Evolutionary conservation across 2,888 invertebrate species (phyloP), one percentile per base, ranked within the genome.

Genomic region (Sympetrum striolatum): DNA sequence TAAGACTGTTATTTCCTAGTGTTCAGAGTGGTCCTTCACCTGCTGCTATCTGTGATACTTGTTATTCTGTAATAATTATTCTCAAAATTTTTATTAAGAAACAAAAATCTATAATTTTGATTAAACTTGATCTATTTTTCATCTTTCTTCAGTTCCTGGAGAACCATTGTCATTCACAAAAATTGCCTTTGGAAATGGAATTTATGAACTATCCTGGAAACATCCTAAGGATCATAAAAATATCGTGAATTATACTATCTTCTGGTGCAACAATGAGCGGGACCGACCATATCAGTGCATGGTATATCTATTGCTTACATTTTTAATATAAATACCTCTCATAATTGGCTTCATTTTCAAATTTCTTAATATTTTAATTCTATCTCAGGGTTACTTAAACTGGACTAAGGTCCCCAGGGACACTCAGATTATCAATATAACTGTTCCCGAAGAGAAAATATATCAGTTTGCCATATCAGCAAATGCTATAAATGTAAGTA

Each of bases 401-500:
- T 96, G 96, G 95, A 94, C 94, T 31, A 94, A 94, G 90, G 95
- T 96, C 6, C 92, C 95, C 2, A 93, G 94, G 92, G 93, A 95
- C 93, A 94, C 94, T 92, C 94, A 93, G 25, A 93, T 94, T 48
- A 93, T 95, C 93, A 96, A 96, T 81, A 95, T 96, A 92, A 95
- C 96, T 39, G 94, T 96, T 35, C 95, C 95, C 91, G 94, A 94
- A 91, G 95, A 96, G 90, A 94, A 94, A 91, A 95, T 95, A 58
- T 96, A 96, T 93, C 97, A 96, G 92, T 97, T 98, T 94, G 98
- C 98, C 1, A 97, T 98, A 91, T 96, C 98, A 8, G 97, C 97
- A 0, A 97, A 98, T 92, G 96, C 95, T 80, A 94, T 94, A 0
- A 93, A 93, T 5, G 95, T 95, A 91, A 97, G 97, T 92, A 97